Evolutionary conservation across 2,113 vertebrate species (phyloP), one percentile per base, ranked within the genome.

Genomic region (Carlito syrichta): DNA sequence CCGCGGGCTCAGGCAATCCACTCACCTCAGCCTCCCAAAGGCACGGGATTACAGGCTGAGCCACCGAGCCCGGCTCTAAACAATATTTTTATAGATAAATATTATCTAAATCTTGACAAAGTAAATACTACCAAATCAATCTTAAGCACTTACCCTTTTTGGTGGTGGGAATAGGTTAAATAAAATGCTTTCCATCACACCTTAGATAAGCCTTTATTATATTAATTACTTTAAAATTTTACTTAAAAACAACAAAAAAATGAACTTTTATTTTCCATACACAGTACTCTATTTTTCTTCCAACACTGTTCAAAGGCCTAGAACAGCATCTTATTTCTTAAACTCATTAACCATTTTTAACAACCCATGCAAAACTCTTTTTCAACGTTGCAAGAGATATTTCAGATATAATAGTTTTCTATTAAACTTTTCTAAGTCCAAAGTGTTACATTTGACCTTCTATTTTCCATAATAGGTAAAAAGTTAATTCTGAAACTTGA

Each of bases 21-120:
- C n/a, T n/a, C n/a, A n/a, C n/a, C n/a, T n/a, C n/a, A n/a, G n/a
- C n/a, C n/a, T n/a, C n/a, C n/a, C n/a, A n/a, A n/a, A n/a, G n/a
- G n/a, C n/a, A n/a, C n/a, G n/a, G n/a, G n/a, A n/a, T n/a, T n/a
- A n/a, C n/a, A n/a, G n/a, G n/a, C n/a, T n/a, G n/a, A n/a, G n/a
- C n/a, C n/a, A n/a, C n/a, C n/a, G n/a, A n/a, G n/a, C n/a, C n/a
- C n/a, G n/a, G n/a, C n/a, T n/a, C n/a, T 38, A 89, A 96, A 90
- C 19, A 73, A n/a, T 63, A 54, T 40, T 90, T 74, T 89, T 81
- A 96, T 40, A 94, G 40, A 73, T 43, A 90, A 91, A 73, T 77
- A 83, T 10, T 71, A 52, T 11, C 45, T 90, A 90, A 69, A 76
- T 45, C 32, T 48, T 38, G 69, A 87, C 43, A 88, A 91, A 94